Evolutionary conservation across 1,140 invertebrate species (phyloP).

Genomic region (Chrysomallon squamiferum): DNA sequence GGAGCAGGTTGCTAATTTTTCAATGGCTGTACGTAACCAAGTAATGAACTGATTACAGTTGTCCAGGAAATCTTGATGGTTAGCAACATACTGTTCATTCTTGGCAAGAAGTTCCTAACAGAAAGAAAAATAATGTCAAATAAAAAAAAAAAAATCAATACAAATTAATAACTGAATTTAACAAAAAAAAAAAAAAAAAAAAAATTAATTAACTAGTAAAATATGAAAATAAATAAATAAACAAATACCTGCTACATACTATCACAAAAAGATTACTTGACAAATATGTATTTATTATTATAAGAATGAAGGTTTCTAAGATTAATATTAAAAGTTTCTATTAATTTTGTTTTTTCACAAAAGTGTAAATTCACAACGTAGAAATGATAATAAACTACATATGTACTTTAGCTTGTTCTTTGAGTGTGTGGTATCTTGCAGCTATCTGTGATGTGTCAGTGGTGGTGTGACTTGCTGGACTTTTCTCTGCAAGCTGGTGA

Average conservation of each 20-base stretch:
- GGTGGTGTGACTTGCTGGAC: constrained; percentile 80
- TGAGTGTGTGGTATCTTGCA: constrained; percentile 78
- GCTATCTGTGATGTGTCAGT: constrained; percentile 85
- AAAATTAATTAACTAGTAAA: too few relatives aligned
- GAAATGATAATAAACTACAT: too few relatives aligned
- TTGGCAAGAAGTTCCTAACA: constrained; percentile 65
- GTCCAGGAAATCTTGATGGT: constrained; percentile 66
- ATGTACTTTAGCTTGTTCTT: constrained; percentile 75
- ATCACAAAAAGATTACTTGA: too few relatives aligned
- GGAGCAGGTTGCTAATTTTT: constrained; percentile 89
- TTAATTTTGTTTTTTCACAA: too few relatives aligned
- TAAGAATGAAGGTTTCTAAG: too few relatives aligned
- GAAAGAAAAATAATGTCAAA: background rate
- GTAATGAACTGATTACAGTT: constrained; percentile 88
- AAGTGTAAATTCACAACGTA: too few relatives aligned
- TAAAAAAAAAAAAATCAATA: background rate
- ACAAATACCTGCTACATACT: too few relatives aligned
- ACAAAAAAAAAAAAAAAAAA: too few relatives aligned
- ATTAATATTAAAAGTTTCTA: too few relatives aligned
- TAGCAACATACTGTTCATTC: constrained; percentile 66
- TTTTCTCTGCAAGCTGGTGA: constrained; percentile 85
- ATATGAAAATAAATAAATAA: too few relatives aligned
- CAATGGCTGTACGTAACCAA: constrained; percentile 88
- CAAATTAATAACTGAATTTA: background rate
- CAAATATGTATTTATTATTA: too few relatives aligned